Percentiles rank a stretch among this genome's conserved stretches.
These are phyloP conservation scores for Scaptomyza flava DNA, from an alignment of 2,888 invertebrate genomes.

Conservation along the genomic window DNA sequence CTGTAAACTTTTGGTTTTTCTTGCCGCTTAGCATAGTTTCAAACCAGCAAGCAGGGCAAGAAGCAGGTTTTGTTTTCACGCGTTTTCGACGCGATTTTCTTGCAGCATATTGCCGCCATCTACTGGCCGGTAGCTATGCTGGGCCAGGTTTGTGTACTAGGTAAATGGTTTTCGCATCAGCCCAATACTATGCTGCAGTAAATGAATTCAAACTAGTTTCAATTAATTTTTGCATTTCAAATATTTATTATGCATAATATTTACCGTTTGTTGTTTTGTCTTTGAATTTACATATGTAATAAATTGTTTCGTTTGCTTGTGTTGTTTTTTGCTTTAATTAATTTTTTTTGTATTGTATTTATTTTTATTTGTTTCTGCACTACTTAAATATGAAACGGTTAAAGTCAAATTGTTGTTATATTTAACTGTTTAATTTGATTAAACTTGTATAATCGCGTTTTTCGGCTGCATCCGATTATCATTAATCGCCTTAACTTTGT, in stretches of 20 bases:
- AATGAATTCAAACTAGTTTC: background rate
- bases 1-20: background rate
- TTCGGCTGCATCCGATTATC: constrained; percentile 30
- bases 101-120: background rate
- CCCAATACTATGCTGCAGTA: constrained; percentile 8
- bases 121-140: background rate
- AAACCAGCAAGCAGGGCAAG: background rate
- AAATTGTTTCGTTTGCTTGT: constrained; percentile 45
- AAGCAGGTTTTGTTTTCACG: background rate
- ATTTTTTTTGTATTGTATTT: constrained; percentile 37
- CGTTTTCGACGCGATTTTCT: background rate
- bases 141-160: background rate
- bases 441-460: constrained; percentile 65
- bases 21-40: background rate
- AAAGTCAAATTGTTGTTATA: constrained; percentile 66
- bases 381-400: constrained; percentile 79
- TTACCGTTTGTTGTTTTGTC: constrained; percentile 55
- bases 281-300: constrained; percentile 67
- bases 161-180: background rate
- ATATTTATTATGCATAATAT: constrained; percentile 76
- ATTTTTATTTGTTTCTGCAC: constrained; percentile 70
- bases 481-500: constrained; percentile 3
- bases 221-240: constrained; percentile 44
- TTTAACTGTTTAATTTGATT: constrained; percentile 75
- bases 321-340: constrained; percentile 20